Percentiles rank a stretch among this genome's conserved stretches.
These are phyloP conservation scores for Sclerurus mexicanus DNA, from an alignment of 2,113 vertebrate genomes.

Conservation along the genomic window DNA sequence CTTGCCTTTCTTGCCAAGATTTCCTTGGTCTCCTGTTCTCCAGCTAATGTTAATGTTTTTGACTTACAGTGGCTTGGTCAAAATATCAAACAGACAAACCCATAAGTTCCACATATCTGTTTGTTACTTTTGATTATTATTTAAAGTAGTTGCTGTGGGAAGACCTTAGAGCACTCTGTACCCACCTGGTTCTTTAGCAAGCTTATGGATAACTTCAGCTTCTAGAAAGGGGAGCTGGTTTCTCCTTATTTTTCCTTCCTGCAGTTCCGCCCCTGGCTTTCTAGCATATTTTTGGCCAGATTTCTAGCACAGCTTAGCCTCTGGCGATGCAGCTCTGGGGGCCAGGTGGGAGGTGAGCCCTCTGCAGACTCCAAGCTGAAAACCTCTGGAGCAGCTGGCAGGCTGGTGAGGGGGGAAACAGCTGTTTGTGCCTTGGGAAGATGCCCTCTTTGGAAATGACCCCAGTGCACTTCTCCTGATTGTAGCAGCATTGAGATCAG, in stretches of 20 bases:
- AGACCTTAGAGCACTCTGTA: background rate
- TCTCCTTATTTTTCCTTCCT: background rate
- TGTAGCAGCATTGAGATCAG: background rate
- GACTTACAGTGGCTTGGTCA: background rate
- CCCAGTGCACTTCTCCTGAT: background rate
- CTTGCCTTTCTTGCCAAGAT: background rate
- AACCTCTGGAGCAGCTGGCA: background rate
- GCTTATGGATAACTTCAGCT: background rate
- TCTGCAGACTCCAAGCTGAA: background rate
- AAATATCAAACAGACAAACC: background rate
- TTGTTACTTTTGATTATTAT: background rate
- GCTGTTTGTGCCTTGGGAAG: background rate
- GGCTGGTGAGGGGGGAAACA: fast-evolving
- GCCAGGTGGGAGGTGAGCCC: background rate
- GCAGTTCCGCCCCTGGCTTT: background rate
- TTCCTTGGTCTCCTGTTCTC: background rate
- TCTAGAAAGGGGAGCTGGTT: background rate
- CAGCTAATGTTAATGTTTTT: background rate
- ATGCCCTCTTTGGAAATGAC: background rate
- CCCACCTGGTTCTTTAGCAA: background rate
- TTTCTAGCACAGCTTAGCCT: background rate
- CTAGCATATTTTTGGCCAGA: background rate
- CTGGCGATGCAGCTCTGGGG: background rate
- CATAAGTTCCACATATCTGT: background rate
- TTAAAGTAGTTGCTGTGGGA: background rate